phyloP scores from a whole-genome alignment of 92 coral and sea anemone genomes.

The Porites cylindrica region DNA sequence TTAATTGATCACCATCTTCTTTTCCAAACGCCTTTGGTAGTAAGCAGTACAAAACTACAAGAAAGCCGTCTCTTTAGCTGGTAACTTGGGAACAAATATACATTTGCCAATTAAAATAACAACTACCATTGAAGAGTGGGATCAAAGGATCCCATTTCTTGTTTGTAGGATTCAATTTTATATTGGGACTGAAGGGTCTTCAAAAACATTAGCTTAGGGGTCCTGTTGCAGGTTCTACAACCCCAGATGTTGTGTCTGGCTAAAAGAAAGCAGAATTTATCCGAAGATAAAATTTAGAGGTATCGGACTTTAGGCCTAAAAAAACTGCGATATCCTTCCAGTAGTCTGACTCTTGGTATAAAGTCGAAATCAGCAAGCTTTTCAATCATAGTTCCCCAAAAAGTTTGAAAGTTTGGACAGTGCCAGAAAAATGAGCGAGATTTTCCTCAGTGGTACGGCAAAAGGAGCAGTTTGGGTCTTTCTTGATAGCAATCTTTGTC shows the following conservation, averaged over 20 bases:
- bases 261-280: not conserved
- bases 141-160: no score
- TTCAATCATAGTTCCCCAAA: not conserved
- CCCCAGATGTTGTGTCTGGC: no score
- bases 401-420: not conserved
- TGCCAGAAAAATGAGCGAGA: not conserved
- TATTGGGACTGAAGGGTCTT: not conserved
- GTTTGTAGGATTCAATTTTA: conserved; percentile 2
- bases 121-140: no score
- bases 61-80: no score
- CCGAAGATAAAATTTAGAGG: not conserved
- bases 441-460: not conserved
- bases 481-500: not conserved
- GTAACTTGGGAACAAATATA: no score
- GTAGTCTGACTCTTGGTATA: not conserved
- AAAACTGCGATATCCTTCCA: not conserved
- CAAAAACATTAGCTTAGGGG: not conserved
- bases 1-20: no score
- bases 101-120: no score
- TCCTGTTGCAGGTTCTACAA: not conserved
- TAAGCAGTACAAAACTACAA: no score
- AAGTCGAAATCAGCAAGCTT: conserved; percentile 3
- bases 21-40: no score
- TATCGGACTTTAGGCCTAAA: conserved; percentile 6
- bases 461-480: conserved; percentile 2